Evolutionary conservation across 2,113 vertebrate species (phyloP).

Genomic region (Paralichthys olivaceus): DNA sequence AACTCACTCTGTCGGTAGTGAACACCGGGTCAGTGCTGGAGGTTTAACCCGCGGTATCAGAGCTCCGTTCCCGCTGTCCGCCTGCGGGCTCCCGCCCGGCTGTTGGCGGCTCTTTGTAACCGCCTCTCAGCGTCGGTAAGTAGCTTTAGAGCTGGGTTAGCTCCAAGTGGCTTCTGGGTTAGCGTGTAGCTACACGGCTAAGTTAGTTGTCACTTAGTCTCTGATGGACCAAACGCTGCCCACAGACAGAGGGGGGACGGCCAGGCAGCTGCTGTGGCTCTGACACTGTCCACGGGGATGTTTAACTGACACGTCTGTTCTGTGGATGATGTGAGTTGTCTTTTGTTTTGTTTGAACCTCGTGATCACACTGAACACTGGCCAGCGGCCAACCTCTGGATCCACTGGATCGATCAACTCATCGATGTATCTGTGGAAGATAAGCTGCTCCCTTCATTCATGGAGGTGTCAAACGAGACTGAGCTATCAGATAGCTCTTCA

Average conservation of each 20-base stretch:
- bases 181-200: slow-evolving; percentile 67
- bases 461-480: not conserved
- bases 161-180: slow-evolving; percentile 13
- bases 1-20: not conserved
- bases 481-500: too few species aligned
- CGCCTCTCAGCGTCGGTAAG: slow-evolving; percentile 60
- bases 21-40: not conserved
- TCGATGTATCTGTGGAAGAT: not conserved
- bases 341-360: slow-evolving; percentile 47
- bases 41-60: not conserved
- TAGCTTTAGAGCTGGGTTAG: slow-evolving; percentile 43
- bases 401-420: not conserved
- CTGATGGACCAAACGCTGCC: not conserved
- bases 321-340: slow-evolving; percentile 20
- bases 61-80: not conserved
- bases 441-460: not conserved
- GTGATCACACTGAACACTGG: slow-evolving; percentile 45
- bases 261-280: not conserved
- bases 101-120: slow-evolving; percentile 50
- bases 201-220: not conserved
- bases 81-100: not conserved
- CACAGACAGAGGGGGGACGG: rapidly evolving
- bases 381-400: slow-evolving; percentile 25
- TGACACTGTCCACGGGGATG: rapidly evolving
- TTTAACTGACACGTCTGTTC: not conserved